Evolutionary conservation across 2,113 vertebrate species (phyloP).

Genomic region (Labeo catla): DNA sequence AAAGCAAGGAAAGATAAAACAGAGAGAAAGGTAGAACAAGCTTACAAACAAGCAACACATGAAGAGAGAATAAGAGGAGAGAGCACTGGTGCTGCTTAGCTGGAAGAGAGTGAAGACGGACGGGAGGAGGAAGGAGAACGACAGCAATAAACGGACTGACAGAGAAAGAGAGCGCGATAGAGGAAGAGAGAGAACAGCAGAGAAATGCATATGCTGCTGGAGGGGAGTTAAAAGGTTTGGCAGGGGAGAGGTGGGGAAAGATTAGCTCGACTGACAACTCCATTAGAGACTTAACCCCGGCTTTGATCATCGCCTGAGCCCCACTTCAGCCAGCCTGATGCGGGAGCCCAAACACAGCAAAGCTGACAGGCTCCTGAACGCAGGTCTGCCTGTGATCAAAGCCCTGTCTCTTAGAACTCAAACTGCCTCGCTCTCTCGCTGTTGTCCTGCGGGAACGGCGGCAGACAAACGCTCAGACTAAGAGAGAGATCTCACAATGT

Average conservation of each 20-base stretch:
- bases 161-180: not conserved
- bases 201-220: constrained; percentile 50
- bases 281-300: constrained; percentile 79
- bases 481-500: constrained; percentile 22
- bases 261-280: constrained; percentile 78
- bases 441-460: constrained; percentile 50
- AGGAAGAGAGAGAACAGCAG: not conserved
- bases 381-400: constrained; percentile 73
- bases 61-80: not conserved
- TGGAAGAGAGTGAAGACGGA: not conserved
- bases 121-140: not conserved
- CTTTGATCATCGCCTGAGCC: constrained; percentile 80
- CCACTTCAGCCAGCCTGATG: constrained; percentile 66
- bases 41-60: not conserved
- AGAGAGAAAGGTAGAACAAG: not conserved
- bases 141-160: not conserved
- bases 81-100: not conserved
- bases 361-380: constrained; percentile 73
- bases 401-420: constrained; percentile 58
- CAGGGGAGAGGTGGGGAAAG: constrained; percentile 68
- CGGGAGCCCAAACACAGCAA: constrained; percentile 67
- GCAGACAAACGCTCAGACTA: constrained; percentile 18
- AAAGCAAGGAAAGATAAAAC: not conserved
- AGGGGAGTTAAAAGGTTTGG: constrained; percentile 62
- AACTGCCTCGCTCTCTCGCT: constrained; percentile 45